Evolutionary conservation across 2,888 invertebrate genomes (phyloP).

Genomic region (Tenthredo livida): DNA sequence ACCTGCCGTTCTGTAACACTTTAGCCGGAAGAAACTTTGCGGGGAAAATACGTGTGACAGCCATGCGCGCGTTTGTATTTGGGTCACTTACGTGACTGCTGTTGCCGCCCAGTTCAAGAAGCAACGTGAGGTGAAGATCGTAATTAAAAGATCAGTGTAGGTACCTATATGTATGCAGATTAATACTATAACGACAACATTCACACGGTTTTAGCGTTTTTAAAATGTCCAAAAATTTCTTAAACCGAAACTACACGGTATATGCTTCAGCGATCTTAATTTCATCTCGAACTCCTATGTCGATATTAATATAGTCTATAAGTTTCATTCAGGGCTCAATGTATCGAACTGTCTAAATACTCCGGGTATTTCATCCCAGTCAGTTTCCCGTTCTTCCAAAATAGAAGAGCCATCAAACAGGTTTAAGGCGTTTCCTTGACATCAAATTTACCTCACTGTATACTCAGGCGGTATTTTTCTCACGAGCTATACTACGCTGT

Average conservation of each 20-base stretch:
- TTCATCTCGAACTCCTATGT: no score
- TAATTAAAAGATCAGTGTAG: slow-evolving; percentile 31
- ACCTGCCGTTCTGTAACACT: slow-evolving; percentile 19
- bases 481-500: not conserved
- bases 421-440: slow-evolving; percentile 31
- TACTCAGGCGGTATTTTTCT: not conserved
- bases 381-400: not conserved
- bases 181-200: not conserved
- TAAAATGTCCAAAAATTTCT: not conserved
- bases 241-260: not conserved
- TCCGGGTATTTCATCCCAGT: not conserved
- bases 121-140: slow-evolving; percentile 17
- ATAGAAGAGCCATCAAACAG: slow-evolving; percentile 15
- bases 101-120: not conserved
- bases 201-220: not conserved
- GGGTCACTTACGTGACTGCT: slow-evolving; percentile 23
- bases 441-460: slow-evolving; percentile 22
- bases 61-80: slow-evolving; percentile 33
- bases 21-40: slow-evolving; percentile 24
- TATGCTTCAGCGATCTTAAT: not conserved
- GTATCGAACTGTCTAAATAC: not conserved
- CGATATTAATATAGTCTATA: no score
- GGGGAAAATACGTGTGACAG: slow-evolving; percentile 14
- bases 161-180: not conserved
- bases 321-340: not conserved